Base-by-base conservation (phyloP, 2,888 invertebrate genomes). In the Allophyes oxyacanthae region DNA sequence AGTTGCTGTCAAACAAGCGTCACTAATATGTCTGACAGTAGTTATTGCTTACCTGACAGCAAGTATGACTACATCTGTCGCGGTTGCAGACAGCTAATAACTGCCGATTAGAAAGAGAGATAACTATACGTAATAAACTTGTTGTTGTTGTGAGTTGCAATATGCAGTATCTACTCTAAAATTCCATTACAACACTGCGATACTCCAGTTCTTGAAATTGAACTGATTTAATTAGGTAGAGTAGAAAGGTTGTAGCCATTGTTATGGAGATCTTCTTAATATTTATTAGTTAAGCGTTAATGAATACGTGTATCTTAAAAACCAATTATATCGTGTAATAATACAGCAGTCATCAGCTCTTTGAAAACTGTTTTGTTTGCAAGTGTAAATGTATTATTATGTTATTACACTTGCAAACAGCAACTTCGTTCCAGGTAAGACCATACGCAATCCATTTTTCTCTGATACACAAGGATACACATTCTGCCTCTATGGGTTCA, bases 101-200 rank as follows among this genome's bases (percentile, higher is more conserved):
- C 20, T 20, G 20, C 36, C 13, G 14, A 33, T 45, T 38, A 48
- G 37, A 30, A 38, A 10, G 67, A 56, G 49, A 41, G 6, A 36
- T 34, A 26, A 38, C 25, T 26, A 10, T 8, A 48, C 15, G 50
- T 52, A 58, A 25, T 52, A 62, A 46, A 28, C 32, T 38, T 33
- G 36, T 20, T 20, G 40, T 25, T 11, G 28, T 30, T n/a, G n/a
- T n/a, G n/a, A n/a, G 67, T 38, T 1, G 38, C 36, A 20, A 4
- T 32, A 33, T 52, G 38, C 34, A 58, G 58, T 46, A 34, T 42
- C 69, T 55, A 50, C 48, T 60, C 51, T 46, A 67, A 38, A 60
- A 72, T 54, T 67, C 73, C 62, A 72, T 67, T 67, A 72, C 38
- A 52, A 30, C 49, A 26, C 48, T 42, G 55, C 52, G 25, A 28